Percentiles rank a stretch among this genome's conserved stretches.
Evolutionary conservation across 2,888 invertebrate genomes (phyloP).

Genomic region (Matsumyia berberina): DNA sequence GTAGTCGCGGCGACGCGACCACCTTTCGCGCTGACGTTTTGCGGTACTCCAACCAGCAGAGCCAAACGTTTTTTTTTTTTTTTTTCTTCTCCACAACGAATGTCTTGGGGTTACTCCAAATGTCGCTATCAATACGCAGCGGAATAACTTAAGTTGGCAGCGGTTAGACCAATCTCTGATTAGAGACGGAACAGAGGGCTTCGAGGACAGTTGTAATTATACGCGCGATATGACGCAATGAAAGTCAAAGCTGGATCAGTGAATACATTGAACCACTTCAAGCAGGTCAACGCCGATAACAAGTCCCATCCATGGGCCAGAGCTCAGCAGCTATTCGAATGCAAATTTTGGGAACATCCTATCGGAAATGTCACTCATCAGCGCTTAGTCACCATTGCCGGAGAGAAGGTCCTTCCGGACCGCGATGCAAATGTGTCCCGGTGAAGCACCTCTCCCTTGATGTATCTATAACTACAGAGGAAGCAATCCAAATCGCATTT

Average conservation of each 20-base stretch:
- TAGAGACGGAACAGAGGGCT: conserved; percentile 2
- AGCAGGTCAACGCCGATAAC: not conserved
- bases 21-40: conserved; percentile 58
- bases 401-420: conserved; percentile 24
- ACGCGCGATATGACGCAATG: conserved; percentile 10
- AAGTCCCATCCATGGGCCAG: no score
- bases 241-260: not conserved
- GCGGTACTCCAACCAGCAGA: conserved; percentile 38
- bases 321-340: conserved; percentile 24
- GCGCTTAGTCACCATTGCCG: not conserved
- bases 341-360: conserved; percentile 6
- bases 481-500: conserved; percentile 71
- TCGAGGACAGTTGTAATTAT: conserved; percentile 22
- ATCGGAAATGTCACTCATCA: conserved; percentile 34
- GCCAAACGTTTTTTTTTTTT: not conserved
- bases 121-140: conserved; percentile 34
- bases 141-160: conserved; percentile 37
- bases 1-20: conserved; percentile 29
- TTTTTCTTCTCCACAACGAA: no score
- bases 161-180: conserved; percentile 59
- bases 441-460: conserved; percentile 37
- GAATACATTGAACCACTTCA: not conserved
- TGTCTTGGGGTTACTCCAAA: conserved; percentile 26
- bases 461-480: conserved; percentile 31
- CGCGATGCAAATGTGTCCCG: conserved; percentile 9